phyloP scores from a whole-genome alignment of 2,888 invertebrate species.

The Lycia hirtaria region DNA sequence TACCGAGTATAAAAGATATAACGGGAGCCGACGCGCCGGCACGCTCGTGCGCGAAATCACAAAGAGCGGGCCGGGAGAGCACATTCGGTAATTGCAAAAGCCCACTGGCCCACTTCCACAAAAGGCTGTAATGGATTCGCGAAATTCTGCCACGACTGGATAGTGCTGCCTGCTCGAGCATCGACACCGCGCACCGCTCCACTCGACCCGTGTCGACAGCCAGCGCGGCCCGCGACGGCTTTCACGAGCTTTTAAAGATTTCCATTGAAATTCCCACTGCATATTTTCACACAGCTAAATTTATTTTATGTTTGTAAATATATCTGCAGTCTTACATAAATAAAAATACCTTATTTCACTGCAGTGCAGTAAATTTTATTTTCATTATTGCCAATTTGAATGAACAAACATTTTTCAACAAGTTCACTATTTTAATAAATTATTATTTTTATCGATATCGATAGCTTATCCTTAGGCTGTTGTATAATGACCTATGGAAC shows the following conservation, averaged over 20 bases:
- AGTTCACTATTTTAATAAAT: background rate
- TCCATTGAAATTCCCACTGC: background rate
- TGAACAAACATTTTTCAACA: background rate
- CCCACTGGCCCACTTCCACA: slow-evolving; percentile 58
- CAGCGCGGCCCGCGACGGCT: slow-evolving; percentile 20
- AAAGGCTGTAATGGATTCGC: slow-evolving; percentile 61
- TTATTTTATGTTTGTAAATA: too few relatives aligned
- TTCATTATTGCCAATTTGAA: too few relatives aligned
- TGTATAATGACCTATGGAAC: slow-evolving; percentile 39
- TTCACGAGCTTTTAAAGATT: slow-evolving; percentile 14
- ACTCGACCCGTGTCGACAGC: slow-evolving; percentile 46
- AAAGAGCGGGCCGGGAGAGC: slow-evolving; percentile 53
- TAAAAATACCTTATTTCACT: background rate
- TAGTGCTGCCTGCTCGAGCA: slow-evolving; percentile 47
- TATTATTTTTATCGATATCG: slow-evolving; percentile 33
- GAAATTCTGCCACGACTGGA: slow-evolving; percentile 53
- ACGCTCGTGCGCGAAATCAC: slow-evolving; percentile 54
- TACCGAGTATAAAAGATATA: slow-evolving; percentile 46
- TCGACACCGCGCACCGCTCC: slow-evolving; percentile 48
- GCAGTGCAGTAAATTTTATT: background rate
- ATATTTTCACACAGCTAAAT: background rate
- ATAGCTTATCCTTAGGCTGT: slow-evolving; percentile 12
- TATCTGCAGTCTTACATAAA: too few relatives aligned
- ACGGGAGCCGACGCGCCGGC: slow-evolving; percentile 43
- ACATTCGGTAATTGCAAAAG: slow-evolving; percentile 62